Percentiles rank a stretch among this genome's conserved stretches.
phyloP scores from a whole-genome alignment of 2,797 vertebrate genomes.

The Myotis findleyi region DNA sequence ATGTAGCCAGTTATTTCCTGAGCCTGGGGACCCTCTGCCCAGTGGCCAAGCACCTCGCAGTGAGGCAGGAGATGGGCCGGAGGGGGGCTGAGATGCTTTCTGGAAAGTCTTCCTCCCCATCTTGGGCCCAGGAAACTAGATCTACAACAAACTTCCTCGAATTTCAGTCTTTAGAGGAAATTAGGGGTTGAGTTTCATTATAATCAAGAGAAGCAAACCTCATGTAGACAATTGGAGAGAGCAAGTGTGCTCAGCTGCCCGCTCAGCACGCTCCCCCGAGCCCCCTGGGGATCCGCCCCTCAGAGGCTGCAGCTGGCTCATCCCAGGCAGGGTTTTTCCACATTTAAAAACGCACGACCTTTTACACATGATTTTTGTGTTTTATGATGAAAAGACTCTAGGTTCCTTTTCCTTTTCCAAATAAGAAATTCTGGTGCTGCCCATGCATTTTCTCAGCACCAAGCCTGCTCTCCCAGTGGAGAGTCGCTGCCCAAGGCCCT shows the following conservation, averaged over 20 bases:
- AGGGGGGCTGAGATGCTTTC: not conserved
- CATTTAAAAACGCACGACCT: slow-evolving; percentile 77
- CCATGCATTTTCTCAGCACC: not conserved
- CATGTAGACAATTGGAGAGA: not conserved
- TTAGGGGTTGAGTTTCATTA: not conserved
- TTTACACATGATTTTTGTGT: slow-evolving; percentile 57
- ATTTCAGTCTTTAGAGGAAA: not conserved
- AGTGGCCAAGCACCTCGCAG: not conserved
- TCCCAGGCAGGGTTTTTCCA: slow-evolving; percentile 64
- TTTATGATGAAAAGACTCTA: slow-evolving; percentile 30
- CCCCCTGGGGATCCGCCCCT: not conserved
- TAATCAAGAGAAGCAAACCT: not conserved
- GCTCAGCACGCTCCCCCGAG: not conserved
- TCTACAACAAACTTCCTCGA: not conserved
- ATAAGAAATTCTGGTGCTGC: not conserved
- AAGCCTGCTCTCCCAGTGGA: not conserved
- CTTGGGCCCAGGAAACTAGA: not conserved
- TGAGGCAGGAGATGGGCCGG: not conserved
- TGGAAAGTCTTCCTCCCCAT: not conserved
- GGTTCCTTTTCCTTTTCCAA: slow-evolving; percentile 51
- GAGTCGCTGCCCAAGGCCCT: not conserved
- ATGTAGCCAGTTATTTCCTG: not conserved
- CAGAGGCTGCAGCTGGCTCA: slow-evolving; percentile 25
- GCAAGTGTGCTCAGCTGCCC: not conserved
- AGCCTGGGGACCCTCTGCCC: not conserved